Evolutionary conservation across 2,113 vertebrate species (phyloP).

Genomic region (Mirounga angustirostris): DNA sequence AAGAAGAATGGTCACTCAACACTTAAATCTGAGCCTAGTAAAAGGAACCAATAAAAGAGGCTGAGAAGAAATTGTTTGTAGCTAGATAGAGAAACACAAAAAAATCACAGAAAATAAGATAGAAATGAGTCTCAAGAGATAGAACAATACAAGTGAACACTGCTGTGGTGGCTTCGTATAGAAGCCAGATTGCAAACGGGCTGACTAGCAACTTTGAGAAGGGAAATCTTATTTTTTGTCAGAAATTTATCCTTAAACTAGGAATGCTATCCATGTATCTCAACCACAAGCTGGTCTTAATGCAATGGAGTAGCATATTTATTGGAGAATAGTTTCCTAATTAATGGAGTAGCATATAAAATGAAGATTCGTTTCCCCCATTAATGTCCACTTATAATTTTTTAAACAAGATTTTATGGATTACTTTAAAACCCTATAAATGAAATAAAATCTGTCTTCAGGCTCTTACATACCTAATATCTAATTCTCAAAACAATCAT

Average conservation of each 20-base stretch:
- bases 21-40: background rate
- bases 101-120: background rate
- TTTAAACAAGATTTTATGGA: slow-evolving; percentile 17
- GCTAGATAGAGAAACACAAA: background rate
- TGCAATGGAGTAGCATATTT: background rate
- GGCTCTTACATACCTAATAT: background rate
- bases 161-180: background rate
- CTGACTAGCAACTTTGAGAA: background rate
- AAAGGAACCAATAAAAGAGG: background rate
- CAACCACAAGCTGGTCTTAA: background rate
- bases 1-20: background rate
- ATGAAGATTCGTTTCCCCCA: background rate
- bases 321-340: background rate
- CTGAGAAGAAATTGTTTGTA: background rate
- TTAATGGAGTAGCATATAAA: background rate
- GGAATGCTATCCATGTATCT: background rate
- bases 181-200: background rate
- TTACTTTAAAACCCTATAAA: background rate
- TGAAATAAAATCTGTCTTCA: background rate
- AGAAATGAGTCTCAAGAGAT: background rate
- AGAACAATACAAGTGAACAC: background rate
- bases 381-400: slow-evolving; percentile 19
- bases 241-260: background rate
- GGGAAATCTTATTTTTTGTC: background rate
- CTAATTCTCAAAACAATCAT: slow-evolving; percentile 11